Percentiles rank a stretch among this genome's conserved stretches.
phyloP scores from a whole-genome alignment of 1,140 invertebrate species.

The Ganaspis sp. region DNA sequence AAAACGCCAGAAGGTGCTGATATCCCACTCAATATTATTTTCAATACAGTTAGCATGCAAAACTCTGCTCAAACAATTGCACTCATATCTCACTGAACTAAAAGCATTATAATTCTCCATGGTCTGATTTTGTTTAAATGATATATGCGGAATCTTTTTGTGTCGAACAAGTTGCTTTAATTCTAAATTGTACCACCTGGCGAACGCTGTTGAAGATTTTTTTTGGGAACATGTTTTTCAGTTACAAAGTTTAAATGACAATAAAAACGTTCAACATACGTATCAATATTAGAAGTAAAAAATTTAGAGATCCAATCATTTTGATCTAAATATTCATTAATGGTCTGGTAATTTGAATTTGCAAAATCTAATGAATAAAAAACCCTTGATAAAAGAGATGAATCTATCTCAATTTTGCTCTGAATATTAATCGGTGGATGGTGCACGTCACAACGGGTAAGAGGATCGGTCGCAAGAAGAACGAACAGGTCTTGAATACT shows the following conservation, averaged over 20 bases:
- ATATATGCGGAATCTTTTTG: not conserved
- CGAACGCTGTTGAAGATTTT: not conserved
- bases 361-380: not conserved
- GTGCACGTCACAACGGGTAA: not conserved
- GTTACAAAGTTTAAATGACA: not conserved
- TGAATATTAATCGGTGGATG: not conserved
- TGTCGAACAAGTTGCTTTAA: not conserved
- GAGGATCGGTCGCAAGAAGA: not conserved
- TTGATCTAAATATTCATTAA: not conserved
- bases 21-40: no score
- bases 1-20: no score
- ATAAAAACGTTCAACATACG: not conserved
- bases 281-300: not conserved
- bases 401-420: not conserved
- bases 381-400: not conserved
- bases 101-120: not conserved
- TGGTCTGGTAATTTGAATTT: not conserved
- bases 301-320: not conserved
- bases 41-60: not conserved
- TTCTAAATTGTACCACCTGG: not conserved
- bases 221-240: not conserved
- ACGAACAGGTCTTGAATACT: not conserved
- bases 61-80: not conserved
- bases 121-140: not conserved
- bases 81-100: not conserved